phyloP scores from a whole-genome alignment of 1,140 invertebrate species.

The Brachionus plicatilis region DNA sequence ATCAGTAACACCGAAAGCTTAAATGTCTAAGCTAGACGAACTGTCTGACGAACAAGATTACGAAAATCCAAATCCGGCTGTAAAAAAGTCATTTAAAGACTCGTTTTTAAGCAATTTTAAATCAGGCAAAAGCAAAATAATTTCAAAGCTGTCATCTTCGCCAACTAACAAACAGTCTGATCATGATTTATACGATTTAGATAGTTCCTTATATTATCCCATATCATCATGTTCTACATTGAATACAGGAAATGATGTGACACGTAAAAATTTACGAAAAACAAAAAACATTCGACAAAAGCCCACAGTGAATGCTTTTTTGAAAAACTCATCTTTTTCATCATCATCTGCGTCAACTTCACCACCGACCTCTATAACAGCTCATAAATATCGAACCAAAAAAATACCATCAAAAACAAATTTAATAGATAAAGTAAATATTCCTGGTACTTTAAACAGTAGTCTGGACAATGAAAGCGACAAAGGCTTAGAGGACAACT shows the following conservation, averaged over 20 bases:
- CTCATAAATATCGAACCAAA: background rate
- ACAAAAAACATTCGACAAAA: background rate
- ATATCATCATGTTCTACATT: background rate
- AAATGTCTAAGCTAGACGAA: background rate
- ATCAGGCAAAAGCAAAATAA: background rate
- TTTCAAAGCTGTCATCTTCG: constrained; percentile 7
- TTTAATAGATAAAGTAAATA: background rate
- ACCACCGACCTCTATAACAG: background rate
- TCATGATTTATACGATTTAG: background rate
- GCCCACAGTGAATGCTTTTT: background rate
- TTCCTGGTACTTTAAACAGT: background rate
- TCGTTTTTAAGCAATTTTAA: constrained; percentile 25
- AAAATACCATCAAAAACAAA: background rate
- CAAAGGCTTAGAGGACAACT: background rate
- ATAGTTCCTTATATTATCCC: background rate
- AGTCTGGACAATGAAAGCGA: constrained; percentile 3
- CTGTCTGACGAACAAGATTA: background rate
- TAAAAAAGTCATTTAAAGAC: constrained; percentile 6
- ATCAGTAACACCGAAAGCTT: background rate
- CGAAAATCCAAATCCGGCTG: background rate
- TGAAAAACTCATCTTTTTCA: constrained; percentile 14
- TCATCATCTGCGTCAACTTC: constrained; percentile 4
- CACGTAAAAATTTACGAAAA: background rate
- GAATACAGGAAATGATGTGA: background rate
- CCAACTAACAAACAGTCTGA: background rate